Evolutionary conservation across 2,888 invertebrate genomes (phyloP), one percentile per base, ranked within the genome.

Genomic region (Stomorhina lunata): DNA sequence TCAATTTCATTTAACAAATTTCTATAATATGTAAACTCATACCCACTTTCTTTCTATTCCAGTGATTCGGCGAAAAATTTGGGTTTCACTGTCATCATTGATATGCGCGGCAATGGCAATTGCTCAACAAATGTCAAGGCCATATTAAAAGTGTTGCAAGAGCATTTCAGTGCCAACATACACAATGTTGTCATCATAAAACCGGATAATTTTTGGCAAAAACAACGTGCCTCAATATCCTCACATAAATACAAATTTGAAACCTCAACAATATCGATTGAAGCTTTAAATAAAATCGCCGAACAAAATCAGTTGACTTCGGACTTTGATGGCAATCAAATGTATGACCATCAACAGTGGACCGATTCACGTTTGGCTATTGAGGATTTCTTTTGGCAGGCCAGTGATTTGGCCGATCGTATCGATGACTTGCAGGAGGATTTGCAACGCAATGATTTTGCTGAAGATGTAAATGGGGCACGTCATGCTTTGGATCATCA

Each of bases 141-240:
- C 84, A 98, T 99, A 90, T 93, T 99, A 86, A 99, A 99, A 94
- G 97, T 98, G 89, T 93, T 97, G 86, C 96, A 99, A 93, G 99
- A 99, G 92, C 96, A 97, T 92, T 99, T 98, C 92, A 95, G 97
- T 88, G 95, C 97, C 87, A 94, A 94, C 85, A 96, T 99, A 89
- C 96, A 98, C 92, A 96, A 96, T 91, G 98, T 98, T 86, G 96
- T 97, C 90, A 98, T 99, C 91, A 98, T 99, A 87, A 99, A 99
- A 92, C 98, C 99, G 86, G 99, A 99, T 90, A 99, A 98, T 91
- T 99, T 99, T 93, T 99, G 99, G 99, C 99, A 99, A 92, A 99
- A 99, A 92, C 99, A 99, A 92, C 95, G 98, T 90, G 98, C 98
- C 87, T 98, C 97, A 86, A 94, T 99, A 89, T 98, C 98, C 89